Base-by-base conservation (phyloP, 1,140 invertebrate species). In the Camponotus vicinus region DNA sequence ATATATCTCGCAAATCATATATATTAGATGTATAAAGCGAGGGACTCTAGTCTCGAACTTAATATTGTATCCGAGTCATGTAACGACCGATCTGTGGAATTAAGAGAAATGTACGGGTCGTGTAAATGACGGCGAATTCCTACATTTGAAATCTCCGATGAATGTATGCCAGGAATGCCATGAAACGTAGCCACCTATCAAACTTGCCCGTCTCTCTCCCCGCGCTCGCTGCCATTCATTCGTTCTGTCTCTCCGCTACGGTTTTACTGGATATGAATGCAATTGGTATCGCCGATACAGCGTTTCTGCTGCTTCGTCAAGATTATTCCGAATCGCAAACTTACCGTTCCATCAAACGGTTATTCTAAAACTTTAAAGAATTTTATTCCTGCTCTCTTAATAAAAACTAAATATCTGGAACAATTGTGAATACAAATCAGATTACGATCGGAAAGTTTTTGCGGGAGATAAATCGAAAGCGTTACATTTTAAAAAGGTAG, bases 91-190 rank as follows among this genome's bases (percentile, higher is more conserved):
- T 61, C 32, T 18, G 32, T 8, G 21, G 69, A 75, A 83, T 83
- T 83, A 83, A 83, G 79, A 83, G 79, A 83, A 75, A 75, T 49
- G 32, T 45, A 37, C 69, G 34, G 69, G 42, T 83, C 69, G 79
- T 73, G 79, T 37, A 83, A 83, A 83, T 83, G 69, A 83, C 79
- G 79, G 79, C 13, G 55, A 73, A 83, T 83, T 83, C 79, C 79
- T 73, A 83, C 79, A 73, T 83, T 83, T 83, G 79, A 83, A 73
- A 83, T 83, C 79, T 61, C 79, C 55, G 79, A 83, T 83, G 79
- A 83, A 83, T 83, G 79, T 69, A 73, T 61, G 69, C 69, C 55
- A n/a, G 67, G 79, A 83, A 83, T 83, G 69, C 79, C 79, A 82
- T 73, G 67, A 59, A 73, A 59, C 79, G 67, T 73, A 82, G 79